Base-by-base conservation (phyloP, 2,888 invertebrate species). In the Eupithecia subumbrata region DNA sequence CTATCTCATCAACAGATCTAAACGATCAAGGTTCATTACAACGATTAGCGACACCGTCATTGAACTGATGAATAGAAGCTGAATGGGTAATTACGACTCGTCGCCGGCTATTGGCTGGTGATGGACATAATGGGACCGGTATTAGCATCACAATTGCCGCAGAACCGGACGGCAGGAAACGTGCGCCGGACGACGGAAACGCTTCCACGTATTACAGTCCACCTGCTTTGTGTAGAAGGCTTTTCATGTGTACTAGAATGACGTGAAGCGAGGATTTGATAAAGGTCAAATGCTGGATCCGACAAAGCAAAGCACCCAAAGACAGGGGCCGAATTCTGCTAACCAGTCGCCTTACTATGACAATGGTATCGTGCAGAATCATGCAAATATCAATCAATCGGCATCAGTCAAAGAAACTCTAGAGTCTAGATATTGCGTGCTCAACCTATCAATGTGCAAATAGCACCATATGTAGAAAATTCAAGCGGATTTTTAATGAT, bases 91-190 rank as follows among this genome's bases (percentile, higher is more conserved):
- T 84, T 83, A 85, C 82, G 78, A 81, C 72, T 78, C 75, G 77
- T 81, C 81, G 73, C 45, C 73, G 75, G 76, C 73, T 81, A 81
- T 81, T 79, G 76, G 76, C 73, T 82, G 76, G 22, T 83, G 84
- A 86, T 82, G 82, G 87, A 86, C 87, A 84, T 87, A 91, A 89
- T 85, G 85, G 86, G 87, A 85, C 84, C 86, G 83, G 81, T 82
- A 90, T 90, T 91, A 89, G 84, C 89, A 90, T 88, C 84, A 90
- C 86, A 86, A 87, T 87, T 71, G 82, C 80, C 69, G 81, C 71
- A 77, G 79, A 77, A 78, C 79, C 77, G 77, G 75, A 73, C 71
- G 73, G 82, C 77, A 84, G 84, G 86, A 86, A 83, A 82, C 82
- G 81, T 78, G 69, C 76, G 79, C 78, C 76, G 79, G 76, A 75